Conservation (phyloP, 2,113 vertebrate species). For the Malaclemys terrapin region DNA sequence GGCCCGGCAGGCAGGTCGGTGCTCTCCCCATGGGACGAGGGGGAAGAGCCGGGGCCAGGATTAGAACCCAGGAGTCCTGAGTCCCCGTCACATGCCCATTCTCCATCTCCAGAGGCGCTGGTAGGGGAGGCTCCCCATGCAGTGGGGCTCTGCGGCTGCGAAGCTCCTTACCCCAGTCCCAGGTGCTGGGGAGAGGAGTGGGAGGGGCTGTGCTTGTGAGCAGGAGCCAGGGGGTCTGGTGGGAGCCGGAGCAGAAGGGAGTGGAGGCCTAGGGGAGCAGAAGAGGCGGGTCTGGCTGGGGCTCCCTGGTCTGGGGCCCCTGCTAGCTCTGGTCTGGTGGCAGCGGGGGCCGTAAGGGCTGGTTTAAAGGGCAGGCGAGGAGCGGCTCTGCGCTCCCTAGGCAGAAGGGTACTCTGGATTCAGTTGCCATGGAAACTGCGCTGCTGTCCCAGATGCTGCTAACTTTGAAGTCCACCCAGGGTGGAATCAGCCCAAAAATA, state of each 20-base stretch:
- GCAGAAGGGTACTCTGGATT: constrained; percentile 76
- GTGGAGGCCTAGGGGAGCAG: background rate
- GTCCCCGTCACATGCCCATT: too few relatives aligned
- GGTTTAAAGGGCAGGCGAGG: constrained; percentile 64
- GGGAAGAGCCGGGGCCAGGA: too few relatives aligned
- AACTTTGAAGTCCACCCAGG: constrained; percentile 82
- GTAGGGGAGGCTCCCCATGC: too few relatives aligned
- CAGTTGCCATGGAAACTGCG: constrained; percentile 82
- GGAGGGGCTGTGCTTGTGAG: too few relatives aligned
- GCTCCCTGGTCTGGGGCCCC: background rate
- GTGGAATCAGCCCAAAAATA: constrained; percentile 81
- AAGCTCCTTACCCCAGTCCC: too few relatives aligned
- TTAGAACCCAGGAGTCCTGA: too few relatives aligned
- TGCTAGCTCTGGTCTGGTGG: background rate
- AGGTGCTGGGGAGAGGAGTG: too few relatives aligned
- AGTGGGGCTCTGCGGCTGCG: too few relatives aligned
- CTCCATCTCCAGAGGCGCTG: too few relatives aligned
- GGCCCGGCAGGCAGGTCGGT: too few relatives aligned
- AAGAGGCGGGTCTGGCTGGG: background rate
- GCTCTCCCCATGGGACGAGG: background rate
- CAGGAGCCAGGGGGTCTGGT: too few relatives aligned
- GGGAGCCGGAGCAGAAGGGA: too few relatives aligned
- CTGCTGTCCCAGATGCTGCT: constrained; percentile 81
- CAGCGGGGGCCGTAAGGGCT: background rate
- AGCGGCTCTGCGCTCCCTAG: constrained; percentile 73